phyloP scores from a whole-genome alignment of 2,888 invertebrate genomes.

The Monopis laevigella region DNA sequence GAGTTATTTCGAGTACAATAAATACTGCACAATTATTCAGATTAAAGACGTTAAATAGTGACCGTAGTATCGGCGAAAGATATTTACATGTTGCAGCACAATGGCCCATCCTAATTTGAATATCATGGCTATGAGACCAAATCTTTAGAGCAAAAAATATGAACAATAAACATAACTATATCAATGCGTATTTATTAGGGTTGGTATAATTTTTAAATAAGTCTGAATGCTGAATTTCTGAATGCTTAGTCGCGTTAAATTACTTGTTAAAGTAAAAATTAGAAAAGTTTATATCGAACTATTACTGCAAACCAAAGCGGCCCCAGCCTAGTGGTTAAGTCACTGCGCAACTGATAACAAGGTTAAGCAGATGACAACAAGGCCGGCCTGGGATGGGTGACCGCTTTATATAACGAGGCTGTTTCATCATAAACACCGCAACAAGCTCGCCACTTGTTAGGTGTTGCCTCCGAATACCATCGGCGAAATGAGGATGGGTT shows the following conservation, averaged over 20 bases:
- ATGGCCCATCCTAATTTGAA: conserved; percentile 59
- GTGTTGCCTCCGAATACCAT: too few relatives aligned
- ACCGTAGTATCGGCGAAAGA: conserved; percentile 36
- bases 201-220: neutral
- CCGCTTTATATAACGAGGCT: too few relatives aligned
- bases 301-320: too few relatives aligned
- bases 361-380: too few relatives aligned
- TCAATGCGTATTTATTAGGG: conserved; percentile 10
- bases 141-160: conserved; percentile 55
- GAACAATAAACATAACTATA: conserved; percentile 38
- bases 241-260: conserved; percentile 19
- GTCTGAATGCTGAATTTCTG: neutral
- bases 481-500: too few relatives aligned
- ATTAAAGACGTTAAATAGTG: conserved; percentile 27
- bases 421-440: too few relatives aligned
- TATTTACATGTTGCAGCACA: conserved; percentile 50
- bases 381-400: too few relatives aligned
- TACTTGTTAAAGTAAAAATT: neutral
- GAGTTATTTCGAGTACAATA: conserved; percentile 42
- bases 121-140: conserved; percentile 47
- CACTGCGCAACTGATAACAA: too few relatives aligned
- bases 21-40: conserved; percentile 52
- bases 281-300: neutral
- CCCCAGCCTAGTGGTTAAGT: too few relatives aligned
- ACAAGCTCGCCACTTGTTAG: too few relatives aligned